phyloP scores from a whole-genome alignment of 2,888 invertebrate genomes.

The Tetropium fuscum region DNA sequence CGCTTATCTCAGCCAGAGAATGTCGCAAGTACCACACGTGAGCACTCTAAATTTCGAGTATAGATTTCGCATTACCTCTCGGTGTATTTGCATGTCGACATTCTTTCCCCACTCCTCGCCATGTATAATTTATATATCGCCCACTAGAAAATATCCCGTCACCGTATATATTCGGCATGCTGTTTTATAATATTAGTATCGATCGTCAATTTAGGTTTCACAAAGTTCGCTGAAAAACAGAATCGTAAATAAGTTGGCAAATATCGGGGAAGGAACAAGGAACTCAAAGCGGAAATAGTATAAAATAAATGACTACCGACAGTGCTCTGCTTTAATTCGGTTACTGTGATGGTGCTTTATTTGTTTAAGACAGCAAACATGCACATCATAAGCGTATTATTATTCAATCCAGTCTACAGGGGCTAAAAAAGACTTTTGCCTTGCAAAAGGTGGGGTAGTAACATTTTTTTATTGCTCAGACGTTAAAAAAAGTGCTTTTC shows the following conservation, averaged over 20 bases:
- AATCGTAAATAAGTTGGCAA: neutral
- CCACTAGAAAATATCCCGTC: neutral
- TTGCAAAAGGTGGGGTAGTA: too few relatives aligned
- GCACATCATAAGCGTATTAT: too few relatives aligned
- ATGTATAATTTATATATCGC: neutral
- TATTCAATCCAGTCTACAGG: too few relatives aligned
- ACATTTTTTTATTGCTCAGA: too few relatives aligned
- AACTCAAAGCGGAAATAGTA: neutral
- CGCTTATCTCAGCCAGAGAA: neutral
- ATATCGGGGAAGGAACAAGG: neutral
- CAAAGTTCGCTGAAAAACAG: too few relatives aligned
- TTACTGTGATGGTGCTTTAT: too few relatives aligned
- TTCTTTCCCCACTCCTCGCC: neutral
- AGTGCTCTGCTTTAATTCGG: too few relatives aligned
- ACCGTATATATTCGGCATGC: neutral
- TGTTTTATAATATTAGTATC: neutral
- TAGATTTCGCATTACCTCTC: neutral
- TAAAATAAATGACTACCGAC: neutral
- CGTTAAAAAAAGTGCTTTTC: too few relatives aligned
- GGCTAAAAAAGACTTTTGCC: too few relatives aligned
- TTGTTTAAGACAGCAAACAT: too few relatives aligned
- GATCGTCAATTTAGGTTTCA: too few relatives aligned
- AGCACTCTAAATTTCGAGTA: constrained; percentile 1
- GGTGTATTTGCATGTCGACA: neutral
- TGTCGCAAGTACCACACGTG: neutral